Conservation (phyloP, 2,797 vertebrate genomes). For the Hyperoplus lanceolatus region DNA sequence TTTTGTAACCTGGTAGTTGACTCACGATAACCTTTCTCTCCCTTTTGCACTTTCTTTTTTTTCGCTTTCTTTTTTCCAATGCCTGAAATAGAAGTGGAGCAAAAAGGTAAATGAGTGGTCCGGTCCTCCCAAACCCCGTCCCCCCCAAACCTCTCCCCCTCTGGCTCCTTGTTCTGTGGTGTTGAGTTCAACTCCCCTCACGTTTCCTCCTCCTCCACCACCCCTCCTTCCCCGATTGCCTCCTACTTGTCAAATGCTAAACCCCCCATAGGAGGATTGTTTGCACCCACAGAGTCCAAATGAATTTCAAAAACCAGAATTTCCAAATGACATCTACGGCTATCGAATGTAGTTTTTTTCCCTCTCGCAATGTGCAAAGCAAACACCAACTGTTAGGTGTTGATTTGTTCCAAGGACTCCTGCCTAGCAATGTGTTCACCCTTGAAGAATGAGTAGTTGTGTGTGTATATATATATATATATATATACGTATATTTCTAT, state of each 20-base stretch:
- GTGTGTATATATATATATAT: slow-evolving; percentile 7
- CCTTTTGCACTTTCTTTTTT: slow-evolving; percentile 93
- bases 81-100: slow-evolving; percentile 99
- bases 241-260: slow-evolving; percentile 76
- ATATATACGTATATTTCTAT: slow-evolving; percentile 47
- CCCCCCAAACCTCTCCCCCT: slow-evolving; percentile 74
- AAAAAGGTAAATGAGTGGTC: slow-evolving; percentile 99
- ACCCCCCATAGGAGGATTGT: slow-evolving; percentile 78
- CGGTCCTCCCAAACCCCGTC: slow-evolving; percentile 81
- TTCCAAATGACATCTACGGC: slow-evolving; percentile 67
- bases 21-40: slow-evolving; percentile 99
- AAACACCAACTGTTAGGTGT: slow-evolving; percentile 67
- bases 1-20: slow-evolving; percentile 84
- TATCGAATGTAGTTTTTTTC: slow-evolving; percentile 55
- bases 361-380: slow-evolving; percentile 53
- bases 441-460: slow-evolving; percentile 65
- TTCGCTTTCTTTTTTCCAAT: slow-evolving; percentile 93
- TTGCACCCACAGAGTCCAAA: slow-evolving; percentile 80
- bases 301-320: slow-evolving; percentile 66
- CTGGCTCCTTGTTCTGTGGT: slow-evolving; percentile 98
- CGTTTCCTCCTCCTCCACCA: slow-evolving; percentile 58
- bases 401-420: slow-evolving; percentile 72
- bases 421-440: slow-evolving; percentile 50
- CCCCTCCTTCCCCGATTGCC: slow-evolving; percentile 73
- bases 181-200: slow-evolving; percentile 88